Evolutionary conservation across 1,140 invertebrate species (phyloP).

Genomic region (Psilanteris sp.): DNA sequence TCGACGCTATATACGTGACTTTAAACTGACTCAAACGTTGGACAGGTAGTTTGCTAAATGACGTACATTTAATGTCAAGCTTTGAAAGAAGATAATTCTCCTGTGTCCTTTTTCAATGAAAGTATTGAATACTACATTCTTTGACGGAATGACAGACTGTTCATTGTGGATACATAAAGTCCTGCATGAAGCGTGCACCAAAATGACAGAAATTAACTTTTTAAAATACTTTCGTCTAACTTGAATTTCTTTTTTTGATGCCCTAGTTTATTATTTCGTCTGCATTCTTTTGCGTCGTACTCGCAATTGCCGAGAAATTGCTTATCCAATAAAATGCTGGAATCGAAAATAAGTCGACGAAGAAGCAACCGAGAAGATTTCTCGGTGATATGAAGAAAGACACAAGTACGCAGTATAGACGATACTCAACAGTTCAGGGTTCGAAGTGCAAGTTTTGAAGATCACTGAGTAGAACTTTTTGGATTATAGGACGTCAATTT

Average conservation of each 20-base stretch:
- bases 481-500: no score
- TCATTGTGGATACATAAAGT: slow-evolving; percentile 41
- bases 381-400: no score
- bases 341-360: no score
- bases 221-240: slow-evolving; percentile 31
- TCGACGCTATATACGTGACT: slow-evolving; percentile 11
- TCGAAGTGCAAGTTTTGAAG: no score
- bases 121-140: slow-evolving; percentile 37
- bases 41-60: slow-evolving; percentile 48
- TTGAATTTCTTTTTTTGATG: slow-evolving; percentile 10
- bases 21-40: slow-evolving; percentile 41
- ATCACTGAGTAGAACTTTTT: no score
- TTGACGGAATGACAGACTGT: slow-evolving; percentile 50
- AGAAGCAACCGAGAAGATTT: no score
- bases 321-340: no score
- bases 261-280: slow-evolving; percentile 23
- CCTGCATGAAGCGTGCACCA: slow-evolving; percentile 11
- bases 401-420: no score
- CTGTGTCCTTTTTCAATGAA: slow-evolving; percentile 40
- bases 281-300: no score
- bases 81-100: slow-evolving; percentile 47
- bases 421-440: no score
- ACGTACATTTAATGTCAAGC: slow-evolving; percentile 47
- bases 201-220: slow-evolving; percentile 58
- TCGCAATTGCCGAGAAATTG: no score